Percentiles rank a stretch among this genome's conserved stretches.
phyloP scores from a whole-genome alignment of 1,140 invertebrate genomes.

The Dreissena polymorpha region DNA sequence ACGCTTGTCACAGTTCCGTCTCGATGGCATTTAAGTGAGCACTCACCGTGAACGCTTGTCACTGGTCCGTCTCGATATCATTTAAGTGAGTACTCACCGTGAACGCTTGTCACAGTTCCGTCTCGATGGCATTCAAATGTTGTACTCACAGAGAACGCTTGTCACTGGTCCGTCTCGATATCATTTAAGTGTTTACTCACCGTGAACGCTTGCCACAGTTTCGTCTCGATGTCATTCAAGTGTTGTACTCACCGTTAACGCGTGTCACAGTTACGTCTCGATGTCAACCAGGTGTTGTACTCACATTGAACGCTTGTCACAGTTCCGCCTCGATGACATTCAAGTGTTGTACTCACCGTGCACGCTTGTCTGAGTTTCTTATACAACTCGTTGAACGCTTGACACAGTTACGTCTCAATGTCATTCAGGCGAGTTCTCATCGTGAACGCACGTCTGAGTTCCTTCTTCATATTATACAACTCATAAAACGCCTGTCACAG shows the following conservation, averaged over 20 bases:
- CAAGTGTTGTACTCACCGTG: background rate
- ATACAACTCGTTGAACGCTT: background rate
- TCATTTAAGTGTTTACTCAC: too few relatives aligned
- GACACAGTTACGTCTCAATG: background rate
- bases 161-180: background rate
- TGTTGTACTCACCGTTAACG: background rate
- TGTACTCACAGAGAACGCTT: conserved; percentile 5
- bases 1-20: too few relatives aligned
- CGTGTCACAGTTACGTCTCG: background rate
- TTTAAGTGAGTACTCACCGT: conserved; percentile 1
- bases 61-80: too few relatives aligned
- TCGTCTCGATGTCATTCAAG: too few relatives aligned
- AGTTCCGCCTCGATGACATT: background rate
- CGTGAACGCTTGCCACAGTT: too few relatives aligned
- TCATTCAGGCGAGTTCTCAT: too few relatives aligned
- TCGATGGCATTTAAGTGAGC: background rate
- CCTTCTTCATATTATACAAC: too few relatives aligned
- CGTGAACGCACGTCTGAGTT: too few relatives aligned
- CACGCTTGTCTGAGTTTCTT: background rate
- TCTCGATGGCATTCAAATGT: background rate
- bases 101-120: background rate
- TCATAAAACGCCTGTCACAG: too few relatives aligned
- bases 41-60: background rate
- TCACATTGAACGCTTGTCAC: conserved; percentile 1
- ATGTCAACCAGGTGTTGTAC: background rate